Evolutionary conservation across 2,888 invertebrate species (phyloP).

Genomic region (Chalcosyrphus nemorum): DNA sequence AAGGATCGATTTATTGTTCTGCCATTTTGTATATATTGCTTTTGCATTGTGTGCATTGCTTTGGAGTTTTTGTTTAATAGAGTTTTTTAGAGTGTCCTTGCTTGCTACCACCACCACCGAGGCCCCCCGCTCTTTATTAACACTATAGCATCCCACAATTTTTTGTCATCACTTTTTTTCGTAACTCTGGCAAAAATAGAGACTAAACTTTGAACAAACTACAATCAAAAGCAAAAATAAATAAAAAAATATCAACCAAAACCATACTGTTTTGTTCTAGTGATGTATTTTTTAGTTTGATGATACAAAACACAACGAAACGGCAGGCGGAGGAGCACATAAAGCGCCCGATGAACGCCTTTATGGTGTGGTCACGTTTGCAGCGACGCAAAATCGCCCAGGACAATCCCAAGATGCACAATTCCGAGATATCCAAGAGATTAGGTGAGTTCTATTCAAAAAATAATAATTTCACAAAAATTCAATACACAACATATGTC

Average conservation of each 20-base stretch:
- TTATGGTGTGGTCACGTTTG: slow-evolving; percentile 98
- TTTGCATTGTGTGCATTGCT: slow-evolving; percentile 59
- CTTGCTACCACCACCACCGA: slow-evolving; percentile 42
- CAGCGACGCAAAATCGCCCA: slow-evolving; percentile 97
- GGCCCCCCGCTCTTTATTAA: neutral
- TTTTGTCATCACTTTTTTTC: neutral
- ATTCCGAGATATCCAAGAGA: slow-evolving; percentile 97
- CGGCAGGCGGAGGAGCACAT: slow-evolving; percentile 92
- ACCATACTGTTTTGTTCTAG: slow-evolving; percentile 75
- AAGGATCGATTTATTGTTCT: slow-evolving; percentile 19
- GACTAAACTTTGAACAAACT: slow-evolving; percentile 34
- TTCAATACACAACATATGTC: slow-evolving; percentile 60
- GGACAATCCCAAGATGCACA: slow-evolving; percentile 99
- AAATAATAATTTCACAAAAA: neutral
- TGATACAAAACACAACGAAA: slow-evolving; percentile 82
- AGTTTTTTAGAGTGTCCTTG: slow-evolving; percentile 29
- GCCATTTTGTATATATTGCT: slow-evolving; percentile 67
- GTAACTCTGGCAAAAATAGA: slow-evolving; percentile 4
- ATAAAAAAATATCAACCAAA: slow-evolving; percentile 43
- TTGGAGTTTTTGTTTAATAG: slow-evolving; percentile 4
- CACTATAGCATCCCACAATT: neutral
- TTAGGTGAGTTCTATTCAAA: slow-evolving; percentile 87
- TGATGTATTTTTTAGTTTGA: slow-evolving; percentile 82
- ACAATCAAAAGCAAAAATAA: slow-evolving; percentile 57
- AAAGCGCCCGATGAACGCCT: slow-evolving; percentile 98